Evolutionary conservation across 2,888 invertebrate genomes (phyloP).

Genomic region (Heliconius sara): DNA sequence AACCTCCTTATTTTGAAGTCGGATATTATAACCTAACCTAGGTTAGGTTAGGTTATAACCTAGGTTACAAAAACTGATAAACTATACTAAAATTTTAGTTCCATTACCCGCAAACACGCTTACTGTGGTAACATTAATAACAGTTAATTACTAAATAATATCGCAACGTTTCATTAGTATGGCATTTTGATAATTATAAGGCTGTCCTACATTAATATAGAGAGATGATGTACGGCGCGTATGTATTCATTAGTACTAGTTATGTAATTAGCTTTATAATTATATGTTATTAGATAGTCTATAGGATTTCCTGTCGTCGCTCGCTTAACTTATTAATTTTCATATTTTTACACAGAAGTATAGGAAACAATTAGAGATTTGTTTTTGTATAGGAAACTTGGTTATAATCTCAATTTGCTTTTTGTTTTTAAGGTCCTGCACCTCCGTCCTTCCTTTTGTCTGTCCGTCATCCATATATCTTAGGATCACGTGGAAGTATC

Average conservation of each 20-base stretch:
- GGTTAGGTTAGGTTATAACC: too few species aligned
- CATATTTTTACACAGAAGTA: background rate
- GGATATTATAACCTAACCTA: too few species aligned
- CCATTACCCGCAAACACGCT: slow-evolving; percentile 9
- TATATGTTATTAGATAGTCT: background rate
- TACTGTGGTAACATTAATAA: slow-evolving; percentile 20
- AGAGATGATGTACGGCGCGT: slow-evolving; percentile 16
- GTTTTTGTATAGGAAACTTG: too few species aligned
- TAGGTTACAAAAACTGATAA: background rate
- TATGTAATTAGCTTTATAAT: slow-evolving; percentile 7
- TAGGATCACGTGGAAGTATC: too few species aligned
- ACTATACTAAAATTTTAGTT: background rate
- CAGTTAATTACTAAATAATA: slow-evolving; percentile 24
- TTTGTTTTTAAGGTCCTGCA: too few species aligned
- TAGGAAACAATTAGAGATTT: too few species aligned
- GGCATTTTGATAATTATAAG: slow-evolving; percentile 30
- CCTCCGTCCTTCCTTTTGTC: too few species aligned
- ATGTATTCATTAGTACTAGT: slow-evolving; percentile 12
- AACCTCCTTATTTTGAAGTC: background rate
- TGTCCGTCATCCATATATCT: too few species aligned
- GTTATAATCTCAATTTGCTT: too few species aligned
- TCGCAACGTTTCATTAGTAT: slow-evolving; percentile 23
- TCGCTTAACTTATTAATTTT: background rate
- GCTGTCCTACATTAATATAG: slow-evolving; percentile 24
- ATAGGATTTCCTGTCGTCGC: background rate